Base-by-base conservation (phyloP, 2,888 invertebrate species). In the Eupithecia exiguata region DNA sequence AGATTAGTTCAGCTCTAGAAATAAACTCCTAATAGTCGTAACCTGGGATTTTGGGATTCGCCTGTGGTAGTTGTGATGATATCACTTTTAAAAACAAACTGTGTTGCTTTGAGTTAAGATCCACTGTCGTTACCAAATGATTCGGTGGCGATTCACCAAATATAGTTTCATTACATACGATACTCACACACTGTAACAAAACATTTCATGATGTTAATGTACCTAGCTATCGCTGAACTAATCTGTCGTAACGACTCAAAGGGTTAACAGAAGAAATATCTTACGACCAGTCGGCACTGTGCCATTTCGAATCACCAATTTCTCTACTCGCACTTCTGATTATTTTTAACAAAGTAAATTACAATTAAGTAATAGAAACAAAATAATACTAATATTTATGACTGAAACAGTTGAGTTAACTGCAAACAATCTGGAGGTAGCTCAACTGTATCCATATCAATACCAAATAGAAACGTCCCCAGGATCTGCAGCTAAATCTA, bases 1-100 rank as follows among this genome's bases (percentile, higher is more conserved):
- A 79, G 83, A 84, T 83, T 82, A 82, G 80, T 77, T 84, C 87
- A 86, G 72, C 74, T 76, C 82, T 84, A 46, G 76, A 86, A 87
- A 88, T 87, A 88, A 81, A 73, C 68, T 66, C 68, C 12, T 62
- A 38, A 46, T 70, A 68, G 36, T 76, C 73, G 74, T 71, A 77
- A 77, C 78, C 73, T 78, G 75, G 77, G 76, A 73, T 76, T 74
- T 74, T 69, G 36, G 18, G 71, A 75, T 72, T 74, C 16, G 36
- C 46, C 58, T 74, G 16, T 71, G 38, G 30, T 66, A 69, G 35
- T 71, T 10, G 6, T 14, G 18, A 38, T 38, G 36, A 38, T 36
- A 21, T 62, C 62, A 62, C 0, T 65, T n/a, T 65, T 35, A 62
- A 61, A 43, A 62, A 43, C 61, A 58, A 58, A 67, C 71, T 61